phyloP scores from a whole-genome alignment of 2,888 invertebrate species.

The Gymnocheta viridis region DNA sequence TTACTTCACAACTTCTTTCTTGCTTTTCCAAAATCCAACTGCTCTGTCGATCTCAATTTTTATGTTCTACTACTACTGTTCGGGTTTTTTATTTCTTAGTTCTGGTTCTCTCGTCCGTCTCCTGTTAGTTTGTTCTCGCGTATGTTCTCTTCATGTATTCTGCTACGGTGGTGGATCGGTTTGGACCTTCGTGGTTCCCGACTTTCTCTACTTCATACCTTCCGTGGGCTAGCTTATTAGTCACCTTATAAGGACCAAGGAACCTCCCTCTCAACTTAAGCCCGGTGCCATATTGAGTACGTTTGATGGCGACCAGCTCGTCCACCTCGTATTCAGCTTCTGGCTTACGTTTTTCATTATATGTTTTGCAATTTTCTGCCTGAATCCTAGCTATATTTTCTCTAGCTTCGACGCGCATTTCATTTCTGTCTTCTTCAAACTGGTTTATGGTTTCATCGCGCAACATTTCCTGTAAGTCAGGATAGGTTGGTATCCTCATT shows the following conservation, averaged over 20 bases:
- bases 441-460: neutral
- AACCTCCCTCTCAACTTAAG: neutral
- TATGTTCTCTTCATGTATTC: conserved; percentile 7
- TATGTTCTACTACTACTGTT: too few species aligned
- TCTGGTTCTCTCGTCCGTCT: too few species aligned
- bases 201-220: neutral
- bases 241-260: neutral
- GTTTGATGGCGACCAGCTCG: conserved; percentile 62
- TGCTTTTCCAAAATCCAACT: too few species aligned
- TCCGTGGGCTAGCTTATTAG: neutral
- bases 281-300: conserved; percentile 47
- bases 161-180: neutral
- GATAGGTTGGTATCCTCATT: conserved; percentile 7
- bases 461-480: neutral
- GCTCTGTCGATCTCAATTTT: too few species aligned
- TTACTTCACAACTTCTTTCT: too few species aligned
- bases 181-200: neutral
- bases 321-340: neutral
- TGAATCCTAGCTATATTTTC: conserved; percentile 15
- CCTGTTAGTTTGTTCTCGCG: too few species aligned
- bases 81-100: too few species aligned
- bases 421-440: neutral
- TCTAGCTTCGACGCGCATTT: neutral
- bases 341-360: neutral
- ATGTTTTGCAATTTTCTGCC: conserved; percentile 1